A percentile compares a stretch with the other conserved stretches of the same genome.
phyloP scores from a whole-genome alignment of 2,113 vertebrate species.

The Ptyas mucosa region DNA sequence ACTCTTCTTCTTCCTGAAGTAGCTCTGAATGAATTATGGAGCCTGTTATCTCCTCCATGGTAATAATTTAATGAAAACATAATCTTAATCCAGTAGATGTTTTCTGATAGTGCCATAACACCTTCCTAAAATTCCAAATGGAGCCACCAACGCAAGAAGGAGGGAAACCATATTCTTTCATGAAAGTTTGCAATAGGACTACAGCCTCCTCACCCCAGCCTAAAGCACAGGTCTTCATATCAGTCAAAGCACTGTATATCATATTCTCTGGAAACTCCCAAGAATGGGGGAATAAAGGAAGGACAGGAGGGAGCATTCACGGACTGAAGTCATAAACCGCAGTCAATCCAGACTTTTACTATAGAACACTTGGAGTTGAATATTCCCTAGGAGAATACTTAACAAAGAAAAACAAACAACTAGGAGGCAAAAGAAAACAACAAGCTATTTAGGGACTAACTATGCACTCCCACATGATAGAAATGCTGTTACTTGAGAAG shows the following conservation, averaged over 20 bases:
- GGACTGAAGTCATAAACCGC: not conserved
- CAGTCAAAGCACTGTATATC: not conserved
- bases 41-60: not conserved
- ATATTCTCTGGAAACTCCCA: not conserved
- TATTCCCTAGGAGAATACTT: not conserved
- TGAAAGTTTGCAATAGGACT: not conserved
- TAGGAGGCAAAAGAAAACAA: not conserved
- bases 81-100: not conserved
- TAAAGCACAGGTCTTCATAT: not conserved
- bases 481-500: not conserved
- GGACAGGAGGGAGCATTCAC: not conserved
- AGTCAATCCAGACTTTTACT: not conserved
- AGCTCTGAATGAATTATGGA: not conserved
- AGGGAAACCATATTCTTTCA: not conserved
- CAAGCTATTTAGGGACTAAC: not conserved
- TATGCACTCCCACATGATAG: not conserved
- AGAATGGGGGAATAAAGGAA: not conserved
- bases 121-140: not conserved
- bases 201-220: not conserved
- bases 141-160: not conserved
- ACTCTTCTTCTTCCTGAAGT: not conserved
- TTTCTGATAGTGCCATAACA: not conserved
- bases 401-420: not conserved
- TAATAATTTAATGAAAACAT: not conserved
- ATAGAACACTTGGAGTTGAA: not conserved